Percentiles rank a stretch among this genome's conserved stretches.
phyloP scores from a whole-genome alignment of 1,140 invertebrate species.

The Lethrus apterus region DNA sequence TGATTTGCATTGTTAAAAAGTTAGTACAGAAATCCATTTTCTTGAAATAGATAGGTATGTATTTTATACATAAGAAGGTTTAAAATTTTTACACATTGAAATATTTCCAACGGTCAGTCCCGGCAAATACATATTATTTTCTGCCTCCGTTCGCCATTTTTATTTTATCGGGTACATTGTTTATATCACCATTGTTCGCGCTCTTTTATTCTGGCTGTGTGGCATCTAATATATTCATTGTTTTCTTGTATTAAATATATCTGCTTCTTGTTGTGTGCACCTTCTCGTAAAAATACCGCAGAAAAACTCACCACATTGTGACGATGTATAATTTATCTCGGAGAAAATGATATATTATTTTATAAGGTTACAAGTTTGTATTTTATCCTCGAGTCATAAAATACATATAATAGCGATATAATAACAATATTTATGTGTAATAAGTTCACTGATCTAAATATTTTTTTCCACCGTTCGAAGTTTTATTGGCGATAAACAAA shows the following conservation, averaged over 20 bases:
- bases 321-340: background rate
- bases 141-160: slow-evolving; percentile 32
- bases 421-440: slow-evolving; percentile 6
- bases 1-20: too few species aligned
- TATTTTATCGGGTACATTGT: slow-evolving; percentile 33
- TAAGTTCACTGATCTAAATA: background rate
- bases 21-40: too few species aligned
- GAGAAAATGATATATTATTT: slow-evolving; percentile 11
- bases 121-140: slow-evolving; percentile 37
- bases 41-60: too few species aligned
- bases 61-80: too few species aligned
- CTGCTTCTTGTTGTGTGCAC: background rate
- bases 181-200: slow-evolving; percentile 38
- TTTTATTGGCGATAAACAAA: too few species aligned
- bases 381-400: slow-evolving; percentile 3
- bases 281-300: slow-evolving; percentile 4
- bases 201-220: slow-evolving; percentile 37
- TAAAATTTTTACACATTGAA: too few species aligned
- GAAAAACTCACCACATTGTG: background rate
- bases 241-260: slow-evolving; percentile 18
- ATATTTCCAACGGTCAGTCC: slow-evolving; percentile 32
- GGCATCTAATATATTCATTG: slow-evolving; percentile 39
- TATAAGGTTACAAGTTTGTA: slow-evolving; percentile 1
- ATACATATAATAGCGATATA: slow-evolving; percentile 7
- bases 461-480: too few species aligned